Evolutionary conservation across 2,888 invertebrate species (phyloP).

Genomic region (Abscondita cerata): DNA sequence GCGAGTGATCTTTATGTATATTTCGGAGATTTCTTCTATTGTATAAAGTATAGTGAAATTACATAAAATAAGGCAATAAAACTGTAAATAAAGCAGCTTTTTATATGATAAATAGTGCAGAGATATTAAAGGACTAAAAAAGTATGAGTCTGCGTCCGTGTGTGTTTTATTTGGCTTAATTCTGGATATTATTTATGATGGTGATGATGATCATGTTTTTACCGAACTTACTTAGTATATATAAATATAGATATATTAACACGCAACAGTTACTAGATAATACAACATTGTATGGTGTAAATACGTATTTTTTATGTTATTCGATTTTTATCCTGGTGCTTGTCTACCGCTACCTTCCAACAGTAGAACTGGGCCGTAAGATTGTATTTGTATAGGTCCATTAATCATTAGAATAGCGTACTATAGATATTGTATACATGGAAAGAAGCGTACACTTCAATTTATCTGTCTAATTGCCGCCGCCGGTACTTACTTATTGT

Average conservation of each 20-base stretch:
- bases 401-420: conserved; percentile 61
- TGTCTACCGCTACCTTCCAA: conserved; percentile 48
- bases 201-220: conserved; percentile 27
- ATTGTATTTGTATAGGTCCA: conserved; percentile 47
- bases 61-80: conserved; percentile 51
- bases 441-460: conserved; percentile 35
- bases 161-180: conserved; percentile 42
- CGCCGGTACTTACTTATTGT: conserved; percentile 30
- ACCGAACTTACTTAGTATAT: conserved; percentile 36
- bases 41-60: conserved; percentile 51
- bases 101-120: conserved; percentile 56
- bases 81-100: conserved; percentile 58
- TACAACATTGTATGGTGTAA: conserved; percentile 52
- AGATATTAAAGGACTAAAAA: conserved; percentile 38
- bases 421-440: conserved; percentile 42
- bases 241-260: background rate
- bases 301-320: conserved; percentile 50
- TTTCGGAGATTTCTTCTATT: conserved; percentile 11
- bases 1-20: conserved; percentile 12
- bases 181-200: conserved; percentile 40
- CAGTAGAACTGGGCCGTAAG: conserved; percentile 47
- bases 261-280: conserved; percentile 32
- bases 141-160: conserved; percentile 39
- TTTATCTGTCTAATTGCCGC: conserved; percentile 35
- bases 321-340: conserved; percentile 47